Percentiles rank a stretch among this genome's conserved stretches.
Evolutionary conservation across 2,797 vertebrate species (phyloP).

Genomic region (Etheostoma perlongum): DNA sequence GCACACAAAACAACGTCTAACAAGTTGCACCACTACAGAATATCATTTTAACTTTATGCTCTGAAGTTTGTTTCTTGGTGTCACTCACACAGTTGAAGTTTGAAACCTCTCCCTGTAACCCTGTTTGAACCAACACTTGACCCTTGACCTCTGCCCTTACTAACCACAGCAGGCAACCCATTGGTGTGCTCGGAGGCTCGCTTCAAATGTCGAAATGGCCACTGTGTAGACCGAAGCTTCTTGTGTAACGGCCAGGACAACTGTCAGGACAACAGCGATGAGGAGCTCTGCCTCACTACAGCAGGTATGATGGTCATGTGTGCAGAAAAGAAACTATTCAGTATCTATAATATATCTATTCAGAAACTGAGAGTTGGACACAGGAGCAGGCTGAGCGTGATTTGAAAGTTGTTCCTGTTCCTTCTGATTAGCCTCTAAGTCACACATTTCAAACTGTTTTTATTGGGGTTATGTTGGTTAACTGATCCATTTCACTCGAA

Average conservation of each 20-base stretch:
- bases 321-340: neutral
- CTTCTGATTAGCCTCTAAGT: neutral
- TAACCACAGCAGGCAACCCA: constrained; percentile 90
- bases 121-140: constrained; percentile 15
- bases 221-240: constrained; percentile 97
- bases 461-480: too few relatives aligned
- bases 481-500: too few relatives aligned
- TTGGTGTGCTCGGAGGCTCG: constrained; percentile 93
- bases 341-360: neutral
- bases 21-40: neutral
- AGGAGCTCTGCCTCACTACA: constrained; percentile 92
- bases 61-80: neutral
- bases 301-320: constrained; percentile 85
- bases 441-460: neutral
- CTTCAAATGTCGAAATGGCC: constrained; percentile 95
- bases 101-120: constrained; percentile 9
- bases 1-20: neutral
- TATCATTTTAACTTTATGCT: neutral
- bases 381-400: neutral
- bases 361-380: neutral
- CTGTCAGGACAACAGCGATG: constrained; percentile 97
- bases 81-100: neutral
- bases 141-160: constrained; percentile 33
- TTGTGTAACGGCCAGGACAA: constrained; percentile 96
- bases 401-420: neutral